A percentile compares a stretch with the other conserved stretches of the same genome.
phyloP scores from a whole-genome alignment of 37 sponge, comb jelly and placozoan species.

The Spongilla lacustris region DNA sequence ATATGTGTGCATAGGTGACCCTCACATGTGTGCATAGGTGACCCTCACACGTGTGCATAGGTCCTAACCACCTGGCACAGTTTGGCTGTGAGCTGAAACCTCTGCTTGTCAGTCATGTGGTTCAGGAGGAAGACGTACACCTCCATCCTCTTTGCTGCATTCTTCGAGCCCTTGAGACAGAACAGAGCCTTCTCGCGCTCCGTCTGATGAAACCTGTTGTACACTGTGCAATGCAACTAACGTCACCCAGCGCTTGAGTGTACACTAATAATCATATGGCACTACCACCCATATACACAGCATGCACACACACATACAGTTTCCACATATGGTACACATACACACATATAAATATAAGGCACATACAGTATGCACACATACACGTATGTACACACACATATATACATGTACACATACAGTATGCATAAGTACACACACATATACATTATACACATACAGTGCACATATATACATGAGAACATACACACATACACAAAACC shows the following conservation, averaged over 20 bases:
- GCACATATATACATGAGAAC: background rate
- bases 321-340: too few species aligned
- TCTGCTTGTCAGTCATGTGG: slow-evolving; percentile 84
- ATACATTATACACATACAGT: background rate
- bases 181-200: slow-evolving; percentile 72
- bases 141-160: slow-evolving; percentile 41
- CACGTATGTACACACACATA: background rate
- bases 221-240: slow-evolving; percentile 58
- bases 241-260: too few species aligned
- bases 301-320: too few species aligned
- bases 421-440: background rate
- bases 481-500: too few species aligned
- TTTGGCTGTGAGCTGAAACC: slow-evolving; percentile 60
- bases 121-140: slow-evolving; percentile 79
- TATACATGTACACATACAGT: background rate
- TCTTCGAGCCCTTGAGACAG: slow-evolving; percentile 61
- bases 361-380: background rate
- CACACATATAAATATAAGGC: background rate
- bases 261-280: too few species aligned
- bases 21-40: too few species aligned
- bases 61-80: slow-evolving; percentile 82
- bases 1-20: background rate
- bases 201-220: slow-evolving; percentile 76
- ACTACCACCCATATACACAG: too few species aligned
- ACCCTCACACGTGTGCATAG: background rate